phyloP scores from a whole-genome alignment of 2,888 invertebrate genomes.

The Meiosimyza platycephala region DNA sequence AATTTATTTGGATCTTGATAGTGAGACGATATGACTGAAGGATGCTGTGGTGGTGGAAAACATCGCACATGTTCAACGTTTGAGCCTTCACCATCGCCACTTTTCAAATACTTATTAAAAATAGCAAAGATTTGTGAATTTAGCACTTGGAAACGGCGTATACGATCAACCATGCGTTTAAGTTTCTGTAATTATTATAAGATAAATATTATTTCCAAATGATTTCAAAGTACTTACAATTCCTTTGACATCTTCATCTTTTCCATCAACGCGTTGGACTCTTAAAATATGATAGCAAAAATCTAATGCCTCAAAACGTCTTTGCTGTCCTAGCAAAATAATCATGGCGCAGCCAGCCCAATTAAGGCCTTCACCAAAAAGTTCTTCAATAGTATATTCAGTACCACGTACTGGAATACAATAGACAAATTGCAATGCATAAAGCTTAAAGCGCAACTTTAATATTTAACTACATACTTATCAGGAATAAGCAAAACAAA shows the following conservation, averaged over 20 bases:
- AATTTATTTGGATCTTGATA: constrained; percentile 74
- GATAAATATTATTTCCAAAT: neutral
- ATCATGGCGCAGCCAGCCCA: constrained; percentile 99
- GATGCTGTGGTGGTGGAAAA: constrained; percentile 94
- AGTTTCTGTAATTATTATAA: constrained; percentile 75
- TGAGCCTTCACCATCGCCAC: constrained; percentile 82
- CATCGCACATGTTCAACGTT: constrained; percentile 97
- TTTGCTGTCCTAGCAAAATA: constrained; percentile 92
- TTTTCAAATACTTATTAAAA: constrained; percentile 91
- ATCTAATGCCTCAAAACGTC: constrained; percentile 96
- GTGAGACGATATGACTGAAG: constrained; percentile 71
- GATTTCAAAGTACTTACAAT: constrained; percentile 79
- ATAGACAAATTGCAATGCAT: constrained; percentile 96
- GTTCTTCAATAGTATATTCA: constrained; percentile 95
- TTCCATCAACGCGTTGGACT: constrained; percentile 95
- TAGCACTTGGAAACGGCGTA: constrained; percentile 96
- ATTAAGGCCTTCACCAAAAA: constrained; percentile 98
- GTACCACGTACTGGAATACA: constrained; percentile 96
- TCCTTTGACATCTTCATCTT: constrained; percentile 94
- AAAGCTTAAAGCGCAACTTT: too few relatives aligned
- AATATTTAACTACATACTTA: too few relatives aligned
- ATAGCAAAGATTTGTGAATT: constrained; percentile 98
- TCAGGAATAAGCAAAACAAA: too few relatives aligned
- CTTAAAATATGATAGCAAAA: constrained; percentile 98
- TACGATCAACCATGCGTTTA: constrained; percentile 97